Base-by-base conservation (phyloP, 2,113 vertebrate species). In the Strix aluco region DNA sequence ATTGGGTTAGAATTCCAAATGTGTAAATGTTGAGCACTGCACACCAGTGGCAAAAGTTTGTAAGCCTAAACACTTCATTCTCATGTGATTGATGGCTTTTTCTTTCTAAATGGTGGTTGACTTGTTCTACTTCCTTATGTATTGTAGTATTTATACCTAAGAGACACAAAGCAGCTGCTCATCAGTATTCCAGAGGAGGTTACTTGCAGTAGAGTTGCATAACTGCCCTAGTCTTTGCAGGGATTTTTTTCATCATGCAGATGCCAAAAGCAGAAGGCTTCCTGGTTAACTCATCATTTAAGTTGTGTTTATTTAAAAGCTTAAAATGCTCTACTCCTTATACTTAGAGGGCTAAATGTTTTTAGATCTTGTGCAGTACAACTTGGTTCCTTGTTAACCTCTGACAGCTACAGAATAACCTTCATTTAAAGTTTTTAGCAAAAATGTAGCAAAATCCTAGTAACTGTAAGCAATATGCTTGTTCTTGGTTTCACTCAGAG, bases 191-290 rank as follows among this genome's bases (percentile, higher is more conserved):
- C 86, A 91, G 95, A 97, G 97, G 97, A 98, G 97, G 97, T 97
- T 98, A 98, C 98, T 98, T 98, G 98, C 99, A 98, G 98, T 96
- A 95, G 95, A 97, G 96, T 99, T 99, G 98, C 97, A 94, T 99
- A 99, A 99, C 98, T 97, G 98, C 98, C 98, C 98, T 98, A 98
- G 98, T 97, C 96, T 98, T 98, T 97, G 87, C 73, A 75, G 81
- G 79, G 91, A 44, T 81, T 85, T 70, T 89, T 98, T 93, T 72
- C 40, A 88, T 92, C 92, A 78, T 86, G 85, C 34, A 95, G 91
- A 93, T 96, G 79, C 97, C 89, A 94, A 85, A 73, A 94, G 88
- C 81, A 80, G 63, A 40, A 65, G n/a, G 66, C 73, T 96, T 96
- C 77, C 74, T 92, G 86, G 83, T 92, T 95, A 97, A 91, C 91